phyloP scores from a whole-genome alignment of 2,797 vertebrate species.

The Naso thynnoides region DNA sequence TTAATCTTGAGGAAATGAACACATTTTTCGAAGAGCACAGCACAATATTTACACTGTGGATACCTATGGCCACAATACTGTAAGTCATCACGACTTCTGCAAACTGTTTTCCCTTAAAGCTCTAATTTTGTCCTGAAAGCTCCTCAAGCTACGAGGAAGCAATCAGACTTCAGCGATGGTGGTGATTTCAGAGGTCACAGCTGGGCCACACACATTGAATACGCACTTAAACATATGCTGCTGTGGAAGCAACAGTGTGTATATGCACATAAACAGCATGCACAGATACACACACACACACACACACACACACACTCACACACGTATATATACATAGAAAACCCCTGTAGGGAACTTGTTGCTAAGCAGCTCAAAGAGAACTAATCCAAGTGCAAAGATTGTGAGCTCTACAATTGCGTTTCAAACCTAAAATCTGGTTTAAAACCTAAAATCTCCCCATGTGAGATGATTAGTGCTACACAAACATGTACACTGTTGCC shows the following conservation, averaged over 20 bases:
- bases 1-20: background rate
- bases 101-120: conserved; percentile 12
- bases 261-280: too few species aligned
- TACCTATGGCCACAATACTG: background rate
- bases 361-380: conserved; percentile 66
- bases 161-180: conserved; percentile 39
- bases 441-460: conserved; percentile 52
- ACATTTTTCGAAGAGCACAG: background rate
- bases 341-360: conserved; percentile 29
- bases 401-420: conserved; percentile 50
- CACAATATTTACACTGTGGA: background rate
- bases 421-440: conserved; percentile 51
- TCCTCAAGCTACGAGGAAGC: conserved; percentile 19
- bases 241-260: background rate
- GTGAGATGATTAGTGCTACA: conserved; percentile 43
- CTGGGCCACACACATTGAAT: conserved; percentile 21
- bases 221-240: conserved; percentile 4
- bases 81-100: background rate
- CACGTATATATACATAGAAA: background rate
- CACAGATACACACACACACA: background rate
- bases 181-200: conserved; percentile 25
- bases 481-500: conserved; percentile 30
- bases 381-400: conserved; percentile 65
- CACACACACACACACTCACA: background rate
- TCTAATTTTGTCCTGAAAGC: conserved; percentile 19